Percentiles rank a stretch among this genome's conserved stretches.
phyloP scores from a whole-genome alignment of 2,113 vertebrate genomes.

The Baryphthengus martii region DNA sequence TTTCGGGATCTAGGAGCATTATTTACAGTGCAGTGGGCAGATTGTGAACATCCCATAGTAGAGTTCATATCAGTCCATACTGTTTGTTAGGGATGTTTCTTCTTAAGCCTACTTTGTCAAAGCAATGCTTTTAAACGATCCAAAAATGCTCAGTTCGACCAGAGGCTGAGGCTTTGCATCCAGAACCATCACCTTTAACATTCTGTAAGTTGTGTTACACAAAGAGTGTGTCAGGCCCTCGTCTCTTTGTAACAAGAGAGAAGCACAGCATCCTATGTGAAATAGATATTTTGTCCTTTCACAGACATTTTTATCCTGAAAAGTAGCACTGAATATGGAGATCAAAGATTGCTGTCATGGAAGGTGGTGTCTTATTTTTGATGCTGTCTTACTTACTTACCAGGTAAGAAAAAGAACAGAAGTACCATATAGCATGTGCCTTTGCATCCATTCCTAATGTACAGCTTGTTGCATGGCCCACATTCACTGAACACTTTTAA shows the following conservation, averaged over 20 bases:
- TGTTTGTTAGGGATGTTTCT: background rate
- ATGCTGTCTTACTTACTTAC: background rate
- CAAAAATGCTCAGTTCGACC: background rate
- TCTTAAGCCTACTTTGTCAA: background rate
- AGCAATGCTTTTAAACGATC: background rate
- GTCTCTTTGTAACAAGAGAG: rapidly evolving
- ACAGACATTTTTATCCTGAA: background rate
- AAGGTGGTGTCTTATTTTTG: background rate
- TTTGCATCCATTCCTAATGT: background rate
- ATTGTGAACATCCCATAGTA: background rate
- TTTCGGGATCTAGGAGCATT: background rate
- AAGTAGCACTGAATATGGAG: background rate
- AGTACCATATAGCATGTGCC: background rate
- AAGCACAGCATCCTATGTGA: background rate
- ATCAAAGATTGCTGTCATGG: background rate
- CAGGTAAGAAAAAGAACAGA: background rate
- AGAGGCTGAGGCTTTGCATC: background rate
- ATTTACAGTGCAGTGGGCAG: background rate
- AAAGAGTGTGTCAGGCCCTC: background rate
- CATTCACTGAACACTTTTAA: background rate
- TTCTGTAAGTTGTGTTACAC: background rate
- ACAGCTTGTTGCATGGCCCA: background rate
- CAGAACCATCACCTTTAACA: background rate
- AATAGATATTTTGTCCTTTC: background rate
- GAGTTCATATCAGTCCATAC: background rate